phyloP scores from a whole-genome alignment of 1,140 invertebrate species.

The Geopemphigus sp. region DNA sequence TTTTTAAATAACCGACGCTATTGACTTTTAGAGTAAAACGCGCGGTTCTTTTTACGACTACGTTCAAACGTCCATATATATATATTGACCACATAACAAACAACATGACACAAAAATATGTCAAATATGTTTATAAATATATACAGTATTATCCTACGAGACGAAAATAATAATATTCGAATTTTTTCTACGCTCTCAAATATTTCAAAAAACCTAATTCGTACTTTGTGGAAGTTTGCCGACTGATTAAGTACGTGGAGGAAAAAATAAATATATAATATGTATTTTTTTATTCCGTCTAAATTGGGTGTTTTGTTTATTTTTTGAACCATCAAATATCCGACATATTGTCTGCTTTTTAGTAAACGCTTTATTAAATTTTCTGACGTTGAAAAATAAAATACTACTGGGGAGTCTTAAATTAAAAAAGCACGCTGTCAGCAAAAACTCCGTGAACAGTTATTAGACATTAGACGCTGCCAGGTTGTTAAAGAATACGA shows the following conservation, averaged over 20 bases:
- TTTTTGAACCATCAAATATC: background rate
- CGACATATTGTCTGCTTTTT: background rate
- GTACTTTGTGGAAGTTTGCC: no score
- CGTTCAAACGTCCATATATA: background rate
- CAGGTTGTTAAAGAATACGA: background rate
- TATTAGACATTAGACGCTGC: background rate
- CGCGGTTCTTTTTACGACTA: background rate
- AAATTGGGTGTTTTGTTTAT: background rate
- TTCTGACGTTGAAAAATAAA: background rate
- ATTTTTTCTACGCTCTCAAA: no score
- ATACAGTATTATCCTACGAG: no score
- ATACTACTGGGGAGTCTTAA: background rate
- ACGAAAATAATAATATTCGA: no score
- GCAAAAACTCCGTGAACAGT: background rate
- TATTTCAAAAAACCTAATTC: no score
- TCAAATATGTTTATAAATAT: no score
- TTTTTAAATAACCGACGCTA: background rate
- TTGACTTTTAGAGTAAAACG: background rate
- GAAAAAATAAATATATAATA: no score
- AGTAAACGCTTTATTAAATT: slow-evolving; percentile 21
- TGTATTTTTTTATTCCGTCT: no score
- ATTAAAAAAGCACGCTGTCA: slow-evolving; percentile 4
- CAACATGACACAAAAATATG: background rate
- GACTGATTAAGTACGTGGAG: no score
- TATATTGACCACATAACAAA: background rate